Evolutionary conservation across 2,888 invertebrate genomes (phyloP).

Genomic region (Calameuta pallipes): DNA sequence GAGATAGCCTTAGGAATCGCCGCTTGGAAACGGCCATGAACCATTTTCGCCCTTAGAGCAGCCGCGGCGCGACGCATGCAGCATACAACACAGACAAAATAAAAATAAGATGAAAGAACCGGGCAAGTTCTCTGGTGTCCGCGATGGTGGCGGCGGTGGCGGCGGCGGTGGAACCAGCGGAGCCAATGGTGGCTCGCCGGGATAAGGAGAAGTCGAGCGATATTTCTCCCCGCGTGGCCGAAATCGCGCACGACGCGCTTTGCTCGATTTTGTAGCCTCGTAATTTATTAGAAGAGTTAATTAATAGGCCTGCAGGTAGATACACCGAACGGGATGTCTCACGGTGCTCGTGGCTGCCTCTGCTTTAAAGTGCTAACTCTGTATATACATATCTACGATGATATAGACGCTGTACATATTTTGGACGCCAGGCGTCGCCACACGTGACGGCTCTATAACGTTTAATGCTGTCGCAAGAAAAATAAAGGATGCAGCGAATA

Average conservation of each 20-base stretch:
- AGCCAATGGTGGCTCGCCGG: not conserved
- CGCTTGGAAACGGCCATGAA: conserved; percentile 55
- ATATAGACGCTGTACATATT: not conserved
- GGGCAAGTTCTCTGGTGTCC: conserved; percentile 42
- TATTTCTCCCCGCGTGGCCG: conserved; percentile 27
- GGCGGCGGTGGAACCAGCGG: not conserved
- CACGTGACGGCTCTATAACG: not conserved
- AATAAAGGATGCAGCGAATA: not conserved
- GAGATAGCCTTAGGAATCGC: conserved; percentile 29
- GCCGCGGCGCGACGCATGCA: conserved; percentile 31
- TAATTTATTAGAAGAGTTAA: conserved; percentile 59
- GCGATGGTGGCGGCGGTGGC: conserved; percentile 1
- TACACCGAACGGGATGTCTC: not conserved
- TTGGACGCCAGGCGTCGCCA: not conserved
- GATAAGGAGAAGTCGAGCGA: conserved; percentile 31
- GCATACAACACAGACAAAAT: conserved; percentile 59
- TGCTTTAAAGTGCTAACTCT: not conserved
- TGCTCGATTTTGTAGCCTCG: not conserved
- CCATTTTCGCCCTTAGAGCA: conserved; percentile 56
- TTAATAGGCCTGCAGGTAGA: conserved; percentile 47
- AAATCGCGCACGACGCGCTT: not conserved
- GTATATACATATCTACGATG: not conserved
- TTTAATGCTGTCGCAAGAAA: not conserved
- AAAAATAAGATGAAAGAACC: conserved; percentile 52
- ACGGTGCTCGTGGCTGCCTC: not conserved